phyloP scores from a whole-genome alignment of 2,888 invertebrate species.

The Aquatica leii region DNA sequence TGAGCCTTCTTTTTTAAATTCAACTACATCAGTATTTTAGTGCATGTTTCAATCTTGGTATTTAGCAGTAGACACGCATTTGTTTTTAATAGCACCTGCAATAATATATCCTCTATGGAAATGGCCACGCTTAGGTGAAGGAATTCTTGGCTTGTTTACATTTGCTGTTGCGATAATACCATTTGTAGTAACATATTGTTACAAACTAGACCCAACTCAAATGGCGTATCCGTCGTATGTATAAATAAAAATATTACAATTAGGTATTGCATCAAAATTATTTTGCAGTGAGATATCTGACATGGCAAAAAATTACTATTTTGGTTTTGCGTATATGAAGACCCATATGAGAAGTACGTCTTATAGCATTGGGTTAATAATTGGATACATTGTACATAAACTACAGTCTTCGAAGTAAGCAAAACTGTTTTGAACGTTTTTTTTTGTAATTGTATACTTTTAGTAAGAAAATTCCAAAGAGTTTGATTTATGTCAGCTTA shows the following conservation, averaged over 20 bases:
- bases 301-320: constrained; percentile 70
- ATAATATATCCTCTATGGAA: constrained; percentile 74
- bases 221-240: constrained; percentile 75
- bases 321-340: constrained; percentile 72
- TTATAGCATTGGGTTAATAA: constrained; percentile 72
- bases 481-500: constrained; percentile 49
- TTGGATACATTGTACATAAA: constrained; percentile 71
- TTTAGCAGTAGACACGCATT: constrained; percentile 61
- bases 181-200: constrained; percentile 64
- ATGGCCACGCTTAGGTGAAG: constrained; percentile 67
- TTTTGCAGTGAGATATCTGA: constrained; percentile 74
- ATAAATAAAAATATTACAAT: background rate
- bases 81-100: constrained; percentile 69
- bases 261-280: too few relatives aligned
- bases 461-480: constrained; percentile 52
- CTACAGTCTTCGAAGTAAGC: constrained; percentile 70
- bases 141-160: constrained; percentile 59
- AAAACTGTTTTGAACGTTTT: background rate
- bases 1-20: too few relatives aligned
- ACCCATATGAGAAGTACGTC: constrained; percentile 79
- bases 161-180: constrained; percentile 41
- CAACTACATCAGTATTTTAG: constrained; percentile 57
- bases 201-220: constrained; percentile 72
- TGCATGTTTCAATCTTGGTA: constrained; percentile 82
- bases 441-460: constrained; percentile 34